Evolutionary conservation across 2,797 vertebrate species (phyloP).

Genomic region (Coendou prehensilis): DNA sequence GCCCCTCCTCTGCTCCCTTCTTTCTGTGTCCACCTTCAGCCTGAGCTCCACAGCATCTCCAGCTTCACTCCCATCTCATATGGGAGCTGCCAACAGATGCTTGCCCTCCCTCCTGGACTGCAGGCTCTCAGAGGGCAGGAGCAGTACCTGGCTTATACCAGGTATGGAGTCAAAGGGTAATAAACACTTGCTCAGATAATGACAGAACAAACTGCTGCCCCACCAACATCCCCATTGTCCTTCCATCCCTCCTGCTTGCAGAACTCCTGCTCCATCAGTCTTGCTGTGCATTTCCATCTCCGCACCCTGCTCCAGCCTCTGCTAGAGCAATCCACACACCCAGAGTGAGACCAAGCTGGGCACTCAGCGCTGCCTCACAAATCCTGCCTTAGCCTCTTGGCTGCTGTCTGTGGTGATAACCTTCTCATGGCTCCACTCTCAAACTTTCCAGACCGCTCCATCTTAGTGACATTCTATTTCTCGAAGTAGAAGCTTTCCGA

Average conservation of each 20-base stretch:
- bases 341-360: not conserved
- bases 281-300: not conserved
- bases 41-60: not conserved
- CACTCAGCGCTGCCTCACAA: accelerated
- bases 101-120: not conserved
- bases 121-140: not conserved
- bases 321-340: not conserved
- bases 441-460: not conserved
- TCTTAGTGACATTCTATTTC: not conserved
- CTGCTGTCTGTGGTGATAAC: not conserved
- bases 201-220: not conserved
- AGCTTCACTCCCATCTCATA: not conserved
- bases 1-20: not conserved
- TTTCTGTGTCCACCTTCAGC: not conserved
- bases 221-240: not conserved
- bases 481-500: not conserved
- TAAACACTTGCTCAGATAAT: not conserved
- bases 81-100: not conserved
- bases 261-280: not conserved
- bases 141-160: not conserved
- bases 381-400: not conserved
- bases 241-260: not conserved
- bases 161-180: not conserved
- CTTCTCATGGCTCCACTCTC: not conserved
- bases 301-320: not conserved